Base-by-base conservation (phyloP, 2,797 vertebrate genomes). In the Chelidonichthys spinosus region DNA sequence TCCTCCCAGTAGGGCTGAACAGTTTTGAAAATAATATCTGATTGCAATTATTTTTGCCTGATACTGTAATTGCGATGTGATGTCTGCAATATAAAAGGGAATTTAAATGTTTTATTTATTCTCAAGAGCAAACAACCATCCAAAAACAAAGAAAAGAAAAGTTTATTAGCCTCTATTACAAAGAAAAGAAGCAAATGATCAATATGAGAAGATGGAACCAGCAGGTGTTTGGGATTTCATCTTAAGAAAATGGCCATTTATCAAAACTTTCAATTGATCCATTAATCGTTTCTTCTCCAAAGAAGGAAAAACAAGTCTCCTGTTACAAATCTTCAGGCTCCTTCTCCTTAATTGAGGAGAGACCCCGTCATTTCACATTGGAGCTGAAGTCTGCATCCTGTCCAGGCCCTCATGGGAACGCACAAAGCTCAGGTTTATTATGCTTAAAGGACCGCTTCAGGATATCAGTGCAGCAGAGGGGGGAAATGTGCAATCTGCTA, bases 401-500 rank as follows among this genome's bases (percentile, higher is more conserved):
- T 47, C 61, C 40, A 55, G 39, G 7, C 58, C 70, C 63, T 72
- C 56, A 54, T 54, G 61, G 39, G 43, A 64, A 67, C 46, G 13
- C 46, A 49, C 59, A 42, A 79, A 72, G 25, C 33, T 49, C 46
- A 10, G 54, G 39, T 65, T 56, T 66, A 65, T 83, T 55, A 5
- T 11, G 72, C 49, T 33, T 76, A 44, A 32, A 64, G 7, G 25
- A 44, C 49, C 39, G 2, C 32, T 14, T 25, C 42, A 50, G 55
- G 9, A 68, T 62, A 15, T 61, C 32, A 54, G 52, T 32, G 47
- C 56, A 74, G 60, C 72, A 52, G n/a, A 4, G 18, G 52, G 25
- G 62, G 25, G 1, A 72, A 68, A 55, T 71, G 46, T 52, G 43
- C 36, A 40, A 75, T 65, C 59, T 46, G 49, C 56, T 80, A 74